These are phyloP conservation scores for Tenrec ecaudatus DNA, from an alignment of 2,113 vertebrate species.

Conservation along the genomic window DNA sequence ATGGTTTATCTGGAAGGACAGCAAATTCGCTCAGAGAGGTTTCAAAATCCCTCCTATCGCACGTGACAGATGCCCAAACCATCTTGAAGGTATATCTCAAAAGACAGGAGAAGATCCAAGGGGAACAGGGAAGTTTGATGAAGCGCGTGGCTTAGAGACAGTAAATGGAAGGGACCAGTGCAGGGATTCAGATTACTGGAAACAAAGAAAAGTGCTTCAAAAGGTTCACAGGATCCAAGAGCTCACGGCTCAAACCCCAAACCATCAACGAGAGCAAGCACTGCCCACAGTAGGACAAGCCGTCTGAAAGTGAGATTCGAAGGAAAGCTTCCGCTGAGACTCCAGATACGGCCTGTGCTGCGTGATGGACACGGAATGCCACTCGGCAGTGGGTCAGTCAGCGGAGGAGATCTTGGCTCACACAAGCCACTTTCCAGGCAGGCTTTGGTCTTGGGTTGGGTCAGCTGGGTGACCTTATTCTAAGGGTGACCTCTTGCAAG, in stretches of 20 bases:
- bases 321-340: background rate
- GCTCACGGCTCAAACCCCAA: background rate
- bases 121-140: background rate
- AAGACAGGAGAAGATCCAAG: background rate
- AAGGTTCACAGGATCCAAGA: background rate
- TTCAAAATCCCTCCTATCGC: background rate
- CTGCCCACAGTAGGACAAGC: background rate
- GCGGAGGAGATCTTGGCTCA: background rate
- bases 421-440: background rate
- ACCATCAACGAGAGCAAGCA: background rate
- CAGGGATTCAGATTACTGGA: background rate
- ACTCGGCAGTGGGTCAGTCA: background rate
- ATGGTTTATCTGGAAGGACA: background rate
- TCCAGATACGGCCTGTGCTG: background rate
- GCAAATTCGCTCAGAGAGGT: background rate
- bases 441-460: background rate
- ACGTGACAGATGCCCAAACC: background rate
- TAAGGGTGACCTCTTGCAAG: constrained; percentile 54
- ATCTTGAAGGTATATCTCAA: background rate
- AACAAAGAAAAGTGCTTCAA: constrained; percentile 7
- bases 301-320: background rate
- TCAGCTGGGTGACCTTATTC: background rate
- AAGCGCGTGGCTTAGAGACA: background rate
- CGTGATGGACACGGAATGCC: background rate
- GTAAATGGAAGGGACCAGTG: background rate